Conservation (phyloP, 2,113 vertebrate genomes). For the Cebus imitator region DNA sequence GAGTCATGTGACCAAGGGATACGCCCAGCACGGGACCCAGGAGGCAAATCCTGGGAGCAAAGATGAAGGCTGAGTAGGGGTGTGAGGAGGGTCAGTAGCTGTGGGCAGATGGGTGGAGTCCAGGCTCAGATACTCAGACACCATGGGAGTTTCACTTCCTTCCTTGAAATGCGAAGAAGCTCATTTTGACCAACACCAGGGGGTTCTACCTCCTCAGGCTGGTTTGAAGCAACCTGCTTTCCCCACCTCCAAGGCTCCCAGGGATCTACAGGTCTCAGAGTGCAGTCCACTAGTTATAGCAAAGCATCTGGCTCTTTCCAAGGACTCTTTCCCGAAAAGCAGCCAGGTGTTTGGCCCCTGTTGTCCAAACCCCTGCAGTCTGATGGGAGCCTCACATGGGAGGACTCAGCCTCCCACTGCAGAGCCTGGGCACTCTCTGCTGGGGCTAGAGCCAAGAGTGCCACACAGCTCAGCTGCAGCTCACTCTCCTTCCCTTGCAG, state of each 20-base stretch:
- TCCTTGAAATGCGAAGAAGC: background rate
- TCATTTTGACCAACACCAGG: background rate
- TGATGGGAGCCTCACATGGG: background rate
- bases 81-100: background rate
- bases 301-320: background rate
- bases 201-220: background rate
- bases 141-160: fast-evolving
- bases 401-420: background rate
- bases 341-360: background rate
- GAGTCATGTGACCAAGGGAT: background rate
- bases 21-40: fast-evolving
- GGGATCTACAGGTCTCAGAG: background rate
- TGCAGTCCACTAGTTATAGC: background rate
- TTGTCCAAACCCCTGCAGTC: background rate
- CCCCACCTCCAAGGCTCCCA: background rate
- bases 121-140: background rate
- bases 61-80: background rate
- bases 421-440: background rate
- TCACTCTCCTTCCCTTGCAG: conserved; percentile 76
- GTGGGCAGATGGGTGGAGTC: background rate
- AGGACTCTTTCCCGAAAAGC: background rate
- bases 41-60: background rate
- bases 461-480: background rate
- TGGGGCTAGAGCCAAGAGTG: fast-evolving
- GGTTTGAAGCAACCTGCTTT: background rate